A percentile compares a stretch with the other conserved stretches of the same genome.
Evolutionary conservation across 2,888 invertebrate species (phyloP).

Genomic region (Rhaphigaster nebulosa): DNA sequence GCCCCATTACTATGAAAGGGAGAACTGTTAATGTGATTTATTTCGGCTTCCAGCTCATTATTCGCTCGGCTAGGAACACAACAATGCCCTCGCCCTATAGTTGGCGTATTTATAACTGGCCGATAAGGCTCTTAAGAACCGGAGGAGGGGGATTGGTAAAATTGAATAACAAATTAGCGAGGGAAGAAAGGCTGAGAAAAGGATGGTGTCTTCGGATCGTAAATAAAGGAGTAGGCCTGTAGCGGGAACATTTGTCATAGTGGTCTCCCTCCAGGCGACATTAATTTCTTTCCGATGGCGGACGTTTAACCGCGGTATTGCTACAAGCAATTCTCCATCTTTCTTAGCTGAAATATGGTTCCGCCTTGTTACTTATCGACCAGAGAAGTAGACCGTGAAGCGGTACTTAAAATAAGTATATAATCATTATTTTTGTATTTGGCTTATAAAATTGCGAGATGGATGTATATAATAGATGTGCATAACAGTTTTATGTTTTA

Average conservation of each 20-base stretch:
- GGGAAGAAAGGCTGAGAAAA: neutral
- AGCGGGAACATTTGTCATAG: conserved; percentile 14
- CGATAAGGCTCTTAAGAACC: neutral
- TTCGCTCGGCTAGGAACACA: neutral
- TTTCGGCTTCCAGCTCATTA: conserved; percentile 35
- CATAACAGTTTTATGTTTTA: too few species aligned
- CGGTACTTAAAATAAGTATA: neutral
- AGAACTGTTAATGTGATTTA: conserved; percentile 48
- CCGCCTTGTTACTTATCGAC: neutral
- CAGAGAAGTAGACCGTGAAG: neutral
- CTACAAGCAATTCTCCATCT: conserved; percentile 23
- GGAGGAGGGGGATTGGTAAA: neutral
- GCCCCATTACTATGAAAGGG: conserved; percentile 45
- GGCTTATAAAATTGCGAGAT: neutral
- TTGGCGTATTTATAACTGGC: conserved; percentile 35
- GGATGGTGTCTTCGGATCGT: conserved; percentile 38
- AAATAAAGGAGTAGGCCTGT: conserved; percentile 38
- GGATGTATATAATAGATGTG: too few species aligned
- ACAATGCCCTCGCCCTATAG: neutral
- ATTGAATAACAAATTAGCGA: conserved; percentile 45
- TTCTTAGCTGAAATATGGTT: conserved; percentile 13
- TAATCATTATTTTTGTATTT: neutral
- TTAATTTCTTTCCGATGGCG: conserved; percentile 31
- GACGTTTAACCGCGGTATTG: conserved; percentile 32
- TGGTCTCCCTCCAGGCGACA: neutral